Base-by-base conservation (phyloP, 2,113 vertebrate genomes). In the Bostrychus sinensis region DNA sequence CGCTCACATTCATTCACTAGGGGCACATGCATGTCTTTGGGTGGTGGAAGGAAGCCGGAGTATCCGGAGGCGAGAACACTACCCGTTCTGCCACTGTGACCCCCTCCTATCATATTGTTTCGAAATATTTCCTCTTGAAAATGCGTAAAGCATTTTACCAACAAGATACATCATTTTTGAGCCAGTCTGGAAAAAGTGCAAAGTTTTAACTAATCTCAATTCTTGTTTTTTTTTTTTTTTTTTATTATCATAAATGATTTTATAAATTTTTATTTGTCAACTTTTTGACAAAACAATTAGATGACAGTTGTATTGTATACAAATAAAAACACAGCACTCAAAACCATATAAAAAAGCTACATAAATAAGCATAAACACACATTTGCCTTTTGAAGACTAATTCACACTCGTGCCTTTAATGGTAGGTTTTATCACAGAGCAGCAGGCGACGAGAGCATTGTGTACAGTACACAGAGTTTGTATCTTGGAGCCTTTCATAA, bases 381-480 rank as follows among this genome's bases (percentile, higher is more conserved):
- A 37, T 88, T 85, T 86, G 89, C 86, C 82, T 77, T 77, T 94
- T 93, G 91, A 94, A 93, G 86, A 92, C 69, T 76, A 89, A 88
- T 89, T 92, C 73, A 76, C 90, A 92, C 82, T 90, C 88, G 92
- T 92, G 91, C 91, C 87, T 93, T 94, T 91, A 93, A 88, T 92
- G 81, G 90, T 86, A 66, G 89, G 34, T 78, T 90, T 93, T 93
- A 92, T 92, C 90, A 87, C 85, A 64, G 88, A 88, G 91, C 87
- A 86, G 69, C 89, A 20, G 74, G 78, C 80, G 16, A 8, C 57
- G 61, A 60, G 25, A 43, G 26, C 53, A 70, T n/a, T 58, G 36
- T 70, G 50, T 55, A 30, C 54, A 56, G 28, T 26, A 25, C 26
- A 41, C 10, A 14, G 30, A 22, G 34, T 57, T 50, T 50, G 14